Evolutionary conservation across 2,888 invertebrate genomes (phyloP).

Genomic region (Cryptocephalus moraei): DNA sequence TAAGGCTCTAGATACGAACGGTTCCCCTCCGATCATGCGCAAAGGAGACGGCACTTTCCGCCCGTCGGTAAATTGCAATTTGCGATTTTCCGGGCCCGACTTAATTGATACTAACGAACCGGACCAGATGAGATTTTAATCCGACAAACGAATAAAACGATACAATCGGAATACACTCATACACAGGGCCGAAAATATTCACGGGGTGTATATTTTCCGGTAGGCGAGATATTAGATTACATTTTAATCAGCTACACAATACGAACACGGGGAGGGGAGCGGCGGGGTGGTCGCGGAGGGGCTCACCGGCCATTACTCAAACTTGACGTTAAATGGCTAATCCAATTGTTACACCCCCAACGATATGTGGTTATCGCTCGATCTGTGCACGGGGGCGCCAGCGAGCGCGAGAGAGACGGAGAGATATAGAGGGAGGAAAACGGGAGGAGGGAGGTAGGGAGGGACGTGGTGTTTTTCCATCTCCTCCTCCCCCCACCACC

Average conservation of each 20-base stretch:
- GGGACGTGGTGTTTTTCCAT: neutral
- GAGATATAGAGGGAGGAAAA: neutral
- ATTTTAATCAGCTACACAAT: constrained; percentile 39
- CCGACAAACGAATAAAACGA: constrained; percentile 26
- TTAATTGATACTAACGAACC: constrained; percentile 22
- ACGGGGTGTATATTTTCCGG: constrained; percentile 35
- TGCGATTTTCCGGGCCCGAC: constrained; percentile 1
- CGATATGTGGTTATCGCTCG: constrained; percentile 37
- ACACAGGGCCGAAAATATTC: constrained; percentile 29
- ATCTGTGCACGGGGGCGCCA: constrained; percentile 12
- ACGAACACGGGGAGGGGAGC: constrained; percentile 24
- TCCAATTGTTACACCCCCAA: constrained; percentile 38
- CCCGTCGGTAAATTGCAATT: neutral
- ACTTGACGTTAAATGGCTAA: constrained; percentile 42
- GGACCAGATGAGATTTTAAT: constrained; percentile 31
- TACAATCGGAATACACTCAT: constrained; percentile 22
- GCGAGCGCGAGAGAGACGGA: constrained; percentile 4
- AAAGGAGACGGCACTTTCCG: too few relatives aligned
- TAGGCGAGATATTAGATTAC: constrained; percentile 40
- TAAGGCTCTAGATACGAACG: too few relatives aligned
- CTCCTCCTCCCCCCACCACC: constrained; percentile 5
- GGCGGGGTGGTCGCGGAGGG: constrained; percentile 14
- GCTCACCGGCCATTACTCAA: constrained; percentile 42
- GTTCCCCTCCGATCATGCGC: too few relatives aligned
- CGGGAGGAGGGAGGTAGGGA: neutral